These are phyloP conservation scores for Drosophila trapezifrons DNA, from an alignment of 1,140 invertebrate genomes.

Conservation along the genomic window DNA sequence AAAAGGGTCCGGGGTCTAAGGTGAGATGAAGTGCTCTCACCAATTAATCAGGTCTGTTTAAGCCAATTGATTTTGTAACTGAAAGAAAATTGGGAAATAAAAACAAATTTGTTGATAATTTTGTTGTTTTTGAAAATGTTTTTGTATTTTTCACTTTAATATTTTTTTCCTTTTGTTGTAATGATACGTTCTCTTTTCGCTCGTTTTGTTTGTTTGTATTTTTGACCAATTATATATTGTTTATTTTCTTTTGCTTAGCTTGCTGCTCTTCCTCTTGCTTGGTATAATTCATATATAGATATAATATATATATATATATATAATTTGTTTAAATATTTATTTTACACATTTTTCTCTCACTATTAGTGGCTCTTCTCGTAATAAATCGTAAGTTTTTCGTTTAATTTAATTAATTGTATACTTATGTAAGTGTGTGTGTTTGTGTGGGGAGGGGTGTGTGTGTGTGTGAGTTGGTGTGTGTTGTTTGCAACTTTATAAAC, in stretches of 20 bases:
- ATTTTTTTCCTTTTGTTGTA: conserved; percentile 52
- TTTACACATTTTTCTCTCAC: conserved; percentile 57
- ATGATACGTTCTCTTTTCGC: conserved; percentile 65
- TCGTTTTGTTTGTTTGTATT: conserved; percentile 34
- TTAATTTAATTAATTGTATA: conserved; percentile 83
- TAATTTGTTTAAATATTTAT: conserved; percentile 64
- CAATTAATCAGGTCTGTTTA: conserved; percentile 27
- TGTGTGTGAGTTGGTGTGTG: conserved; percentile 20
- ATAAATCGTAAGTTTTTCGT: conserved; percentile 70
- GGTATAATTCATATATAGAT: conserved; percentile 43
- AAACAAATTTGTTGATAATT: conserved; percentile 68
- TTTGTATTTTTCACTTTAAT: conserved; percentile 53
- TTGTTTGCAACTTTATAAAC: conserved; percentile 30
- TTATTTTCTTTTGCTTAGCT: conserved; percentile 28
- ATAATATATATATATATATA: conserved; percentile 30
- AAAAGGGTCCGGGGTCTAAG: too few species aligned
- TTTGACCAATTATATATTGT: conserved; percentile 54
- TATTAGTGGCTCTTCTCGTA: conserved; percentile 44
- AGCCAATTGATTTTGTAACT: conserved; percentile 59
- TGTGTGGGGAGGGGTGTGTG: not conserved
- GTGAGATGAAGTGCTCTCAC: not conserved
- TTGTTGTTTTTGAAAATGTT: conserved; percentile 73
- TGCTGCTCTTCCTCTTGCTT: conserved; percentile 14
- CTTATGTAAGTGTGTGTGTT: conserved; percentile 68
- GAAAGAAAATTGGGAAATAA: conserved; percentile 61